phyloP scores from a whole-genome alignment of 1,140 invertebrate species.

The Pogonus chalceus region DNA sequence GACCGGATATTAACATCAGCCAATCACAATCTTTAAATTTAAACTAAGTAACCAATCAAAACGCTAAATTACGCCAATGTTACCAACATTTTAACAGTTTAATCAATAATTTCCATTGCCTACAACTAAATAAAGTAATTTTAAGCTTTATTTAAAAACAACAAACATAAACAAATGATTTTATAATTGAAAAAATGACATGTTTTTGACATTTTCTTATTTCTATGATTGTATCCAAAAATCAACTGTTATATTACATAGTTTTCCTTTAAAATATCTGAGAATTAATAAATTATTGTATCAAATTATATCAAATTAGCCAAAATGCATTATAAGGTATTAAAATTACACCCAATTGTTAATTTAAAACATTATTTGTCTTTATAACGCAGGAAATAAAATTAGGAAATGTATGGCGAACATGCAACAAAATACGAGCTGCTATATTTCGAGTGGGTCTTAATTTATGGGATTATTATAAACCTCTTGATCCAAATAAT shows the following conservation, averaged over 20 bases:
- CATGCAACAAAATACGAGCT: slow-evolving; percentile 62
- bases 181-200: too few species aligned
- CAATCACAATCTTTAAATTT: background rate
- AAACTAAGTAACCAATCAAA: slow-evolving; percentile 12
- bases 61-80: slow-evolving; percentile 2
- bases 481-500: slow-evolving; percentile 49
- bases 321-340: slow-evolving; percentile 15
- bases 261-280: too few species aligned
- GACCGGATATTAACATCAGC: background rate
- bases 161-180: too few species aligned
- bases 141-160: too few species aligned
- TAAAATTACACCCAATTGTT: slow-evolving; percentile 2
- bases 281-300: too few species aligned
- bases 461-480: slow-evolving; percentile 57
- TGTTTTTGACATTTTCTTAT: too few species aligned
- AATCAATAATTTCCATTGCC: too few species aligned
- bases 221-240: too few species aligned
- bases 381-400: slow-evolving; percentile 28
- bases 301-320: slow-evolving; percentile 8
- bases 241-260: too few species aligned
- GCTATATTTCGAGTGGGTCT: slow-evolving; percentile 54
- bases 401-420: slow-evolving; percentile 52
- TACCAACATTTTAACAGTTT: too few species aligned
- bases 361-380: slow-evolving; percentile 4
- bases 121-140: too few species aligned